phyloP scores from a whole-genome alignment of 2,113 vertebrate genomes.

The Catharus bicknelli region DNA sequence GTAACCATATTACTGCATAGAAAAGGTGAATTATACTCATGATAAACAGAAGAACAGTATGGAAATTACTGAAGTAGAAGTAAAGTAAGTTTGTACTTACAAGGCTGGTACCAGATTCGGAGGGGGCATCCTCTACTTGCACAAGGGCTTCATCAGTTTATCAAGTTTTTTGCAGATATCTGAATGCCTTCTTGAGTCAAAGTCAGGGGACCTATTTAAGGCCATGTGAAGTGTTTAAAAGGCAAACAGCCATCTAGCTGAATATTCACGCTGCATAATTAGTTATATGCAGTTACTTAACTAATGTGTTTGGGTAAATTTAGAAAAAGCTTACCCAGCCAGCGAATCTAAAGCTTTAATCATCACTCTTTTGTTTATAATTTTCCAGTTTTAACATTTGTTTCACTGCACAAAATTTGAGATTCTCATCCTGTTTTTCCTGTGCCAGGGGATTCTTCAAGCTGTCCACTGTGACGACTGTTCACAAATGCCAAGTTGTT shows the following conservation, averaged over 20 bases:
- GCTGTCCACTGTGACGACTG: not conserved
- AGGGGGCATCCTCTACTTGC: not conserved
- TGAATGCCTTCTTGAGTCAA: not conserved
- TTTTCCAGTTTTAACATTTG: not conserved
- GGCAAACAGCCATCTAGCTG: not conserved
- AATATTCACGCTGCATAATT: not conserved
- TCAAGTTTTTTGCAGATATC: not conserved
- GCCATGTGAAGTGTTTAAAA: not conserved
- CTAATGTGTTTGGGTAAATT: not conserved
- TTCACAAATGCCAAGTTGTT: not conserved
- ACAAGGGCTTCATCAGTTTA: not conserved
- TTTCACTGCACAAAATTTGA: not conserved
- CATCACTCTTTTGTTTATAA: not conserved
- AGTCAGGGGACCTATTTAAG: not conserved
- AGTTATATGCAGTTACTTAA: not conserved
- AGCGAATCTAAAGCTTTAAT: not conserved
- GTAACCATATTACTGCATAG: fast-evolving
- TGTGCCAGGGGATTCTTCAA: not conserved
- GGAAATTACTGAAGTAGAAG: not conserved
- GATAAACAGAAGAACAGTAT: not conserved
- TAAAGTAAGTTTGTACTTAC: not conserved
- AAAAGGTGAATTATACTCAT: not conserved
- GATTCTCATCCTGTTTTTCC: not conserved
- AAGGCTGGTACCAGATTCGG: not conserved
- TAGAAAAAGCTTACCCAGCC: not conserved